Evolutionary conservation across 2,113 vertebrate genomes (phyloP).

Genomic region (Mola mola): DNA sequence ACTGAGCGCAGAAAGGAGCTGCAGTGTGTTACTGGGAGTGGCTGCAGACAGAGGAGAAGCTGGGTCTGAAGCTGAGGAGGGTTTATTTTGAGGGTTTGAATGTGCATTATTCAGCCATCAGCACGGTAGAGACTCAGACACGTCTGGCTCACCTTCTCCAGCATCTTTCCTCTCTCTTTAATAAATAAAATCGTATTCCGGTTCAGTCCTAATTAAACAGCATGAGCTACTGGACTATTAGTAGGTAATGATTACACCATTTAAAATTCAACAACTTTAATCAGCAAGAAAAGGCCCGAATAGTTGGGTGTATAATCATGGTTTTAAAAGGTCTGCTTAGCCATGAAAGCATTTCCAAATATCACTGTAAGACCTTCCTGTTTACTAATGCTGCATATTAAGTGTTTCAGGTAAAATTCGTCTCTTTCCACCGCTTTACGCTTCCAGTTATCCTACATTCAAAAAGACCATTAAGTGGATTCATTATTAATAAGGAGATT

Average conservation of each 20-base stretch:
- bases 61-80: slow-evolving; percentile 10
- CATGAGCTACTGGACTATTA: slow-evolving; percentile 42
- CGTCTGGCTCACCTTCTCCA: slow-evolving; percentile 49
- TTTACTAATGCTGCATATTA: neutral
- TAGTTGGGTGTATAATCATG: no score
- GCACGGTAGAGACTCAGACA: slow-evolving; percentile 49
- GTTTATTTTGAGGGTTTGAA: slow-evolving; percentile 59
- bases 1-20: slow-evolving; percentile 24
- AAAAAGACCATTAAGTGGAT: slow-evolving; percentile 75
- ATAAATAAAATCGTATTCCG: slow-evolving; percentile 47
- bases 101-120: slow-evolving; percentile 74
- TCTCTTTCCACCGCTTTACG: slow-evolving; percentile 49
- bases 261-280: slow-evolving; percentile 32
- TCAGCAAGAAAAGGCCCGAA: neutral
- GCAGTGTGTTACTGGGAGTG: slow-evolving; percentile 66
- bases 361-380: neutral
- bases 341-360: neutral
- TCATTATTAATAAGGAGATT: slow-evolving; percentile 81
- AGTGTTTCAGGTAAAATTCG: slow-evolving; percentile 52
- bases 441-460: slow-evolving; percentile 68
- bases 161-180: slow-evolving; percentile 35
- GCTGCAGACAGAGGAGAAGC: slow-evolving; percentile 35
- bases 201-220: slow-evolving; percentile 59
- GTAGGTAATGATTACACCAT: slow-evolving; percentile 53
- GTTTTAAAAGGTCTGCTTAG: no score